These are phyloP conservation scores for Micromesistius poutassou DNA, from an alignment of 2,797 vertebrate genomes.

Conservation along the genomic window DNA sequence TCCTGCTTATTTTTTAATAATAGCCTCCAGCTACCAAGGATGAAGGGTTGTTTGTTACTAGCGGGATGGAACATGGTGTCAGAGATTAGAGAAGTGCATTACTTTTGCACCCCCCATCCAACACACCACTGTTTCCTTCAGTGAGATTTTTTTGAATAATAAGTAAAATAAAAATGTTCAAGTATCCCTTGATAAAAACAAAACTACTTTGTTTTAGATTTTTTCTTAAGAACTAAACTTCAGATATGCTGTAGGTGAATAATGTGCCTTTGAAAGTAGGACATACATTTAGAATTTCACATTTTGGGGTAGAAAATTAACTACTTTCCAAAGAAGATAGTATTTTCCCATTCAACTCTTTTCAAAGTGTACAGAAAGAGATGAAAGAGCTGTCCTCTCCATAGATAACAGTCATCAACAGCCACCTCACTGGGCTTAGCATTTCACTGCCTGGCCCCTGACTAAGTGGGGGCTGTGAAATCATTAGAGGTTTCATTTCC, in stretches of 20 bases:
- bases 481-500: conserved; percentile 24
- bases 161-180: background rate
- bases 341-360: background rate
- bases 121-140: background rate
- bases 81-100: background rate
- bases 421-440: background rate
- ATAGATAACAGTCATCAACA: conserved; percentile 6
- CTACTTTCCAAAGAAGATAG: background rate
- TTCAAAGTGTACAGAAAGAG: background rate
- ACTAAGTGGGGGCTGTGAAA: conserved; percentile 21
- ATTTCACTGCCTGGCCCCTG: conserved; percentile 18
- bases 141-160: background rate
- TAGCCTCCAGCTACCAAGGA: conserved; percentile 24
- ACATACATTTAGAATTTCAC: background rate
- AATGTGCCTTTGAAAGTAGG: background rate
- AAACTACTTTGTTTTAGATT: background rate
- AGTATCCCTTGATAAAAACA: background rate
- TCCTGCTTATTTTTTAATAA: conserved; percentile 12
- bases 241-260: background rate
- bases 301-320: background rate
- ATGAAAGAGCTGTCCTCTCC: background rate
- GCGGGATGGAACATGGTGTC: background rate
- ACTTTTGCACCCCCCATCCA: background rate
- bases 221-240: background rate
- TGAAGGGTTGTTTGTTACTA: conserved; percentile 6